These are phyloP conservation scores for Pammene fasciana DNA, from an alignment of 2,888 invertebrate genomes.

Conservation along the genomic window DNA sequence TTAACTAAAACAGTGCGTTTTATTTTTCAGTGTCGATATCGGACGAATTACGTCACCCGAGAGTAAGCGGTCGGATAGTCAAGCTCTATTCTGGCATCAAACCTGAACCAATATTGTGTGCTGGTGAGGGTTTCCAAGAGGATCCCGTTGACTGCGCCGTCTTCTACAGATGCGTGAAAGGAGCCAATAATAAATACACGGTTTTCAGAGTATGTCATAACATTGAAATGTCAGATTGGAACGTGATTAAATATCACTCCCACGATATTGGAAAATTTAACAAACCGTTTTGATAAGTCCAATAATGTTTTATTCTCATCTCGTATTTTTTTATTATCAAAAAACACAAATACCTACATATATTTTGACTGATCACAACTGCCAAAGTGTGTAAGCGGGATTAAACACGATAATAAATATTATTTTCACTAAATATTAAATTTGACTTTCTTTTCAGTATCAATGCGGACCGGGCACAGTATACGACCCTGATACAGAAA, in stretches of 20 bases:
- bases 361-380: too few species aligned
- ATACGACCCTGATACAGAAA: conserved; percentile 86
- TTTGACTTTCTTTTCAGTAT: conserved; percentile 75
- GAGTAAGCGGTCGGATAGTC: conserved; percentile 64
- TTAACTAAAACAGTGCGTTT: conserved; percentile 16
- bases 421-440: too few species aligned
- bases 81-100: conserved; percentile 68
- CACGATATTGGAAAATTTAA: too few species aligned
- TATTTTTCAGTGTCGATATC: conserved; percentile 50
- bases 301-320: too few species aligned
- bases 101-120: conserved; percentile 81
- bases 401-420: too few species aligned
- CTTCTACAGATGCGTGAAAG: conserved; percentile 89
- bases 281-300: too few species aligned
- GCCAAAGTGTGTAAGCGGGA: too few species aligned
- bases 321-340: too few species aligned
- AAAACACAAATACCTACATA: too few species aligned
- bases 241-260: background rate
- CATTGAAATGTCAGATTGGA: background rate
- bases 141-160: conserved; percentile 88
- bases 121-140: conserved; percentile 87
- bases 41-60: conserved; percentile 51
- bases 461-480: conserved; percentile 90
- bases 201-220: conserved; percentile 76
- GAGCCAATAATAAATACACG: conserved; percentile 80